phyloP scores from a whole-genome alignment of 2,888 invertebrate species.

The Epsilonema sp. region DNA sequence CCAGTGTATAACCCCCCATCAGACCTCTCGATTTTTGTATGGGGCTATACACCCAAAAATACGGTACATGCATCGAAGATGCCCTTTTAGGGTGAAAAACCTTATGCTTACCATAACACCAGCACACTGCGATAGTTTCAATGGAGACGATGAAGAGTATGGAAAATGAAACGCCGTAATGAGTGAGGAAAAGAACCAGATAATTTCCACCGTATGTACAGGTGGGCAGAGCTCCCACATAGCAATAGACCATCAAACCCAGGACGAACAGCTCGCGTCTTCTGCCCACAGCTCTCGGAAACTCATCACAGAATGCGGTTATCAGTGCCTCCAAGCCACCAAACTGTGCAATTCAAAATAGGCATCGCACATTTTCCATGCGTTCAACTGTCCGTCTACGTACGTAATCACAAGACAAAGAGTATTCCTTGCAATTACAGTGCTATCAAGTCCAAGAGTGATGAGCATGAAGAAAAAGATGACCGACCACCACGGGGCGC shows the following conservation, averaged over 20 bases:
- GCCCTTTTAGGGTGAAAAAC: no score
- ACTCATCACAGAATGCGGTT: constrained; percentile 80
- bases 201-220: constrained; percentile 48
- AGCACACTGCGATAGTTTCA: constrained; percentile 36
- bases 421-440: no score
- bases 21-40: no score
- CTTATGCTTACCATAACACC: constrained; percentile 39
- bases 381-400: no score
- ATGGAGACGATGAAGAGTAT: constrained; percentile 36
- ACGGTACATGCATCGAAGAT: no score
- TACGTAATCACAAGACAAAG: no score
- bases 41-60: no score
- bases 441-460: constrained; percentile 48
- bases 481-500: constrained; percentile 80
- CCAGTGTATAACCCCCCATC: no score
- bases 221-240: constrained; percentile 72
- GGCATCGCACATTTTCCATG: no score
- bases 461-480: constrained; percentile 91
- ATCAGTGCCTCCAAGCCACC: constrained; percentile 85
- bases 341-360: no score
- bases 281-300: constrained; percentile 52
- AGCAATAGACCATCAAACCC: constrained; percentile 55
- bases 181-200: constrained; percentile 34
- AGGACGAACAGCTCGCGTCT: constrained; percentile 70
- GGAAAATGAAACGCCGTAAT: constrained; percentile 35